Evolutionary conservation across 1,140 invertebrate species (phyloP), one percentile per base, ranked within the genome.

Genomic region (Penaeus indicus): DNA sequence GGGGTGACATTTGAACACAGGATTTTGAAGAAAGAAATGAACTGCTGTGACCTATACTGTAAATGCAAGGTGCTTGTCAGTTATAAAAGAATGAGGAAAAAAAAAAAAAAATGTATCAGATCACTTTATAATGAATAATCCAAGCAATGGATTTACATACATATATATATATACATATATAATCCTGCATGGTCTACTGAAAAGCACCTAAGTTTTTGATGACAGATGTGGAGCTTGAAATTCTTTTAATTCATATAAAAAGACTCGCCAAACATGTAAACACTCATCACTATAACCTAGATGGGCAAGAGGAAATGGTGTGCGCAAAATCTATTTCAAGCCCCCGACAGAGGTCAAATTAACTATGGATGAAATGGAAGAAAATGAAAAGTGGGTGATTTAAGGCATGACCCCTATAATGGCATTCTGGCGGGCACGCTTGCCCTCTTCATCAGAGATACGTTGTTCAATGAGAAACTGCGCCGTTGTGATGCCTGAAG

Each of bases 401-500:
- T 89, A 90, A 89, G 87, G 87, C 90, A 91, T 91, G 89, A 90
- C 89, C 89, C 90, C 90, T 86, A 91, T 90, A 67, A 96, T 95
- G 93, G 95, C 95, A 94, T 96, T 97, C 93, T 97, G 96, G 93
- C 96, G 95, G 92, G 97, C 96, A 93, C 97, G 95, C 94, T 98
- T 98, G 90, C 96, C 94, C 94, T 99, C 97, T 94, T 98, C 98
- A 93, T 98, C 97, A 93, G 95, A 96, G 93, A 99, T 97, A 94
- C 97, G 96, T 94, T 98, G 97, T 94, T 98, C 97, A 93, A 99
- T 99, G 93, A 98, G 95, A 94, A 96, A 97, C 92, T 97, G 96
- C 93, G 98, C 98, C 93, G 95, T 96, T 92, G 94, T 94, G 93
- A 99, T 97, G 93, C 97, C 96, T 94, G 95, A 96, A 91, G 96